phyloP scores from a whole-genome alignment of 2,797 vertebrate genomes.

The Alcedo atthis region DNA sequence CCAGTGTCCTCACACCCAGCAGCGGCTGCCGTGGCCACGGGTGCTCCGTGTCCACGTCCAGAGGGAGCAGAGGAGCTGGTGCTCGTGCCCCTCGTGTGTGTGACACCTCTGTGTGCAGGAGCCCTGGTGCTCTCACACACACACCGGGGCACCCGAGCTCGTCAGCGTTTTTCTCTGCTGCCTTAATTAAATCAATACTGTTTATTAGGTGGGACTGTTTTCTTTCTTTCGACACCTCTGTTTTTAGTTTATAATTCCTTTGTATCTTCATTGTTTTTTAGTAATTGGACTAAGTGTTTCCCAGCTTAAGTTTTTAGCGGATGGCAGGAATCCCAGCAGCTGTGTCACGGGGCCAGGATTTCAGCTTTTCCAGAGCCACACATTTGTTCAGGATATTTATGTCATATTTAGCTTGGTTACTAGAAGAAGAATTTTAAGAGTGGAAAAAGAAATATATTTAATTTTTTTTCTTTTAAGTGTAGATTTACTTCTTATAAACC shows the following conservation, averaged over 20 bases:
- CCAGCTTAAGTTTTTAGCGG: slow-evolving; percentile 50
- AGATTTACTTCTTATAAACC: slow-evolving; percentile 28
- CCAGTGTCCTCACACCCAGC: background rate
- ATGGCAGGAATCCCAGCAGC: slow-evolving; percentile 67
- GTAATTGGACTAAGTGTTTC: slow-evolving; percentile 74
- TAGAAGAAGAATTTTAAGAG: slow-evolving; percentile 48
- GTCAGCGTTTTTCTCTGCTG: slow-evolving; percentile 19
- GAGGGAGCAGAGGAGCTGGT: background rate
- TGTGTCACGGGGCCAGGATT: slow-evolving; percentile 46
- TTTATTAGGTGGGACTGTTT: slow-evolving; percentile 64
- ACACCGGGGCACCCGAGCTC: background rate
- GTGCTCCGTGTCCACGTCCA: too few species aligned
- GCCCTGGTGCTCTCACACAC: background rate
- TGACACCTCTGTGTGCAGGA: background rate
- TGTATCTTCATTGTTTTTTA: slow-evolving; percentile 70
- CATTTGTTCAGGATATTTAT: slow-evolving; percentile 65
- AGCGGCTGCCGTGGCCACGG: too few species aligned
- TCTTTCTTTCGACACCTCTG: slow-evolving; percentile 67
- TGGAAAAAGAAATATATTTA: background rate
- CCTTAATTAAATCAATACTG: slow-evolving; percentile 63
- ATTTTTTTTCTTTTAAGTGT: background rate
- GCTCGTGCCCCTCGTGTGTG: background rate
- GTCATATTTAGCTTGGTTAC: slow-evolving; percentile 52
- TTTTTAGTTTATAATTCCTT: slow-evolving; percentile 69
- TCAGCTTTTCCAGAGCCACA: slow-evolving; percentile 61